Conservation (phyloP, 2,113 vertebrate species). For the Notothenia rossii region DNA sequence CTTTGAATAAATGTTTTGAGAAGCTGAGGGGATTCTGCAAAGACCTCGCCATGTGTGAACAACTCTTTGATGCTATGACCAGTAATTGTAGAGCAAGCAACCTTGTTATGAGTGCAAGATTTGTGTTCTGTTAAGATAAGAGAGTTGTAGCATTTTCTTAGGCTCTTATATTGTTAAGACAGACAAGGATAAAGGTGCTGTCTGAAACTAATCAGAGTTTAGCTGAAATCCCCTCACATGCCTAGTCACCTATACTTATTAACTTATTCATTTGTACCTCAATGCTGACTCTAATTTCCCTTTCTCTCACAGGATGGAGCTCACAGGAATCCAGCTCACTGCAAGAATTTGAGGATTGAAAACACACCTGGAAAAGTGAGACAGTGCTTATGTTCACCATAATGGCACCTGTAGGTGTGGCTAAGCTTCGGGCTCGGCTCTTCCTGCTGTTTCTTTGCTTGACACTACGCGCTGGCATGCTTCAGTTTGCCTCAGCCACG, state of each 20-base stretch:
- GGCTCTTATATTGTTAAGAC: not conserved
- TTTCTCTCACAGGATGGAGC: constrained; percentile 70
- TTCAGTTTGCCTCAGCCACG: constrained; percentile 80
- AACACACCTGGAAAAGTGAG: constrained; percentile 47
- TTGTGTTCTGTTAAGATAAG: constrained; percentile 11
- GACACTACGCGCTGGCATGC: constrained; percentile 84
- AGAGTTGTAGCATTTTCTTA: not conserved
- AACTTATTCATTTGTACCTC: constrained; percentile 31
- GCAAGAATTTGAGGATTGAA: constrained; percentile 59
- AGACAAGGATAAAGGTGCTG: not conserved
- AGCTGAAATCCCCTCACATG: constrained; percentile 3
- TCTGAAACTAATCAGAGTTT: constrained; percentile 2
- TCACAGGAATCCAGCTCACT: constrained; percentile 63
- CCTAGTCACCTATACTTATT: not conserved
- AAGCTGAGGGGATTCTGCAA: constrained; percentile 42
- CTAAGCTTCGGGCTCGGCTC: constrained; percentile 86
- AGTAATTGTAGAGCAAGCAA: constrained; percentile 31
- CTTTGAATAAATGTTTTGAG: constrained; percentile 38
- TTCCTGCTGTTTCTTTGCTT: constrained; percentile 87
- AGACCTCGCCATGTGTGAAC: constrained; percentile 37
- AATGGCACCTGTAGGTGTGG: constrained; percentile 82
- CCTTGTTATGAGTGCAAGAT: constrained; percentile 8
- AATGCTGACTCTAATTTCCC: constrained; percentile 48
- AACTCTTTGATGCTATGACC: constrained; percentile 26
- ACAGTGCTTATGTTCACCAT: constrained; percentile 56